Evolutionary conservation across 2,113 vertebrate species (phyloP).

Genomic region (Spermophilus dauricus): DNA sequence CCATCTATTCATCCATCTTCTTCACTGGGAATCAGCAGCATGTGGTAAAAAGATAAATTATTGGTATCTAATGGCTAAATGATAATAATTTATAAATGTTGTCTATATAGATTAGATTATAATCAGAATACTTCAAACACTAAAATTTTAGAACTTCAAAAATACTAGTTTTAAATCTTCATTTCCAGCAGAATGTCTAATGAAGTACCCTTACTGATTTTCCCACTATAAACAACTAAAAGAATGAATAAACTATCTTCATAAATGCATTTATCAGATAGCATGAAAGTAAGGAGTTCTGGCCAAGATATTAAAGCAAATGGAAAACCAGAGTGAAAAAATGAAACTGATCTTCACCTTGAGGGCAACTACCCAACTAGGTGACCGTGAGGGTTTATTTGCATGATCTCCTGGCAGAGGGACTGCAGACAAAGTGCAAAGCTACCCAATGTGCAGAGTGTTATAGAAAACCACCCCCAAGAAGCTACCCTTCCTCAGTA

Average conservation of each 20-base stretch:
- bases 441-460: not conserved
- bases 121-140: slow-evolving; percentile 42
- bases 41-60: slow-evolving; percentile 75
- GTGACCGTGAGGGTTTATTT: slow-evolving; percentile 11
- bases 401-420: not conserved
- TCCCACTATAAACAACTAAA: slow-evolving; percentile 40
- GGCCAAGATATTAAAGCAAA: not conserved
- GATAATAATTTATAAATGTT: slow-evolving; percentile 49
- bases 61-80: slow-evolving; percentile 60
- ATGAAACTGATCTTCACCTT: not conserved
- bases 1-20: slow-evolving; percentile 69
- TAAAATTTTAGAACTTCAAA: slow-evolving; percentile 51
- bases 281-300: slow-evolving; percentile 46
- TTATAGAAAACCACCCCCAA: not conserved
- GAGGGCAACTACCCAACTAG: not conserved
- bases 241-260: slow-evolving; percentile 39
- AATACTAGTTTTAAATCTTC: slow-evolving; percentile 44
- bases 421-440: not conserved
- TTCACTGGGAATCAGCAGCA: slow-evolving; percentile 73
- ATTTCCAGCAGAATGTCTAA: slow-evolving; percentile 52
- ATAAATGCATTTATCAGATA: slow-evolving; percentile 22
- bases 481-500: not conserved
- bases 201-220: slow-evolving; percentile 4
- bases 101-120: not conserved
- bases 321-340: slow-evolving; percentile 46